These are phyloP conservation scores for Arothron firmamentum DNA, from an alignment of 2,113 vertebrate species.

Conservation along the genomic window DNA sequence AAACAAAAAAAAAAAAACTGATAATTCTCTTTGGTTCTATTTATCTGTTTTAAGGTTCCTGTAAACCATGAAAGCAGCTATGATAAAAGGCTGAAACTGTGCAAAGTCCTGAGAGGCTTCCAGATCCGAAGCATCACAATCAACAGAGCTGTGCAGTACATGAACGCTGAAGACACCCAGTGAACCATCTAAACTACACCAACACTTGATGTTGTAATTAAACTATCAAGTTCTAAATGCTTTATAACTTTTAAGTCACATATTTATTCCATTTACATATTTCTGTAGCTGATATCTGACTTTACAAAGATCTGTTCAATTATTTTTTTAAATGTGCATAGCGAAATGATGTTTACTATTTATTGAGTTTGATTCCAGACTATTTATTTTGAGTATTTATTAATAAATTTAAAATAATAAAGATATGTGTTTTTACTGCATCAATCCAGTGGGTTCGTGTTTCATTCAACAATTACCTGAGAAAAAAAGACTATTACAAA, in stretches of 20 bases:
- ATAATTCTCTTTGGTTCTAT: too few relatives aligned
- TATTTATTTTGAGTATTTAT: slow-evolving; percentile 60
- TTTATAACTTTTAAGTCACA: slow-evolving; percentile 2
- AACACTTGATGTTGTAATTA: background rate
- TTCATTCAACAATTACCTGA: slow-evolving; percentile 5
- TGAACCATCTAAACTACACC: slow-evolving; percentile 25
- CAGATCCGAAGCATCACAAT: slow-evolving; percentile 78
- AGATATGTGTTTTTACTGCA: slow-evolving; percentile 33
- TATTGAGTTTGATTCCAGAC: slow-evolving; percentile 16
- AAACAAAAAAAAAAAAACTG: too few relatives aligned
- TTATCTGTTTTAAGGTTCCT: slow-evolving; percentile 29
- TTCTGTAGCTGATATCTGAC: slow-evolving; percentile 7
- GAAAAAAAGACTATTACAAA: too few relatives aligned
- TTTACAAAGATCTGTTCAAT: slow-evolving; percentile 24
- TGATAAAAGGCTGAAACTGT: slow-evolving; percentile 69
- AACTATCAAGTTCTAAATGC: slow-evolving; percentile 25
- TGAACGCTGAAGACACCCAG: slow-evolving; percentile 50
- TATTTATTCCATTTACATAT: slow-evolving; percentile 27
- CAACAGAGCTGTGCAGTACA: slow-evolving; percentile 71
- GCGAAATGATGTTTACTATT: slow-evolving; percentile 34
- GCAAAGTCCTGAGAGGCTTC: slow-evolving; percentile 78
- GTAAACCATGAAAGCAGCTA: slow-evolving; percentile 40
- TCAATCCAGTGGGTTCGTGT: background rate
- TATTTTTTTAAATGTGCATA: slow-evolving; percentile 25
- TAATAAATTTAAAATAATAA: slow-evolving; percentile 50